Percentiles rank a stretch among this genome's conserved stretches.
These are phyloP conservation scores for Drosophila paulistorum DNA, from an alignment of 1,140 invertebrate genomes.

Conservation along the genomic window DNA sequence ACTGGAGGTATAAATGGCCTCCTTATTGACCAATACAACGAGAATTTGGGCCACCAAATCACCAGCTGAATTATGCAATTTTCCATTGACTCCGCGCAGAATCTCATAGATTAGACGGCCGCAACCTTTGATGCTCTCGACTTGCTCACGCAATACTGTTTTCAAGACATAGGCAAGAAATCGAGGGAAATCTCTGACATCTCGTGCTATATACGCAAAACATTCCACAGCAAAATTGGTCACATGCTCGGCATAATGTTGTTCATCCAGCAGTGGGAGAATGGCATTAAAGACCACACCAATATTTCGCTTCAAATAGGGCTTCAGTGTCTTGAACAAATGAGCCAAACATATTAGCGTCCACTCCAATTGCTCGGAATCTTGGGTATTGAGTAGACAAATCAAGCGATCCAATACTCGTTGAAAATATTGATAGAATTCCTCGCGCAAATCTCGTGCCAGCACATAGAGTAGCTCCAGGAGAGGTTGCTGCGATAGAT, in stretches of 20 bases:
- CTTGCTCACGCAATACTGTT: constrained; percentile 86
- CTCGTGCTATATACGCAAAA: constrained; percentile 95
- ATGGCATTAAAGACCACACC: constrained; percentile 89
- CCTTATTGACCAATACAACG: constrained; percentile 83
- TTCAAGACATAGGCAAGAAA: constrained; percentile 89
- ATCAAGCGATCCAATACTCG: constrained; percentile 88
- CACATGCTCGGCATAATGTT: constrained; percentile 90
- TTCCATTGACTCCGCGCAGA: constrained; percentile 89
- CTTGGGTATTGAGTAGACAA: constrained; percentile 89
- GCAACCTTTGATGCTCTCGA: constrained; percentile 89
- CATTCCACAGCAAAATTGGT: constrained; percentile 96
- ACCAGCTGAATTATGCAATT: constrained; percentile 92
- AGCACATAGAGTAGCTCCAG: constrained; percentile 94
- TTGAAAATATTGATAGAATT: constrained; percentile 93
- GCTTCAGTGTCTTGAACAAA: constrained; percentile 94
- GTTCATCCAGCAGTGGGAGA: constrained; percentile 89
- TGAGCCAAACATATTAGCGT: constrained; percentile 92
- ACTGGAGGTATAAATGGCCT: constrained; percentile 84
- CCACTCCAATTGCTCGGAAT: constrained; percentile 92
- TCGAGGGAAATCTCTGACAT: constrained; percentile 91
- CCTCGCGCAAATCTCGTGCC: constrained; percentile 92
- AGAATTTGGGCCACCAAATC: constrained; percentile 87
- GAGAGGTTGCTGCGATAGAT: constrained; percentile 89
- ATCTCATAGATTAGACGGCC: constrained; percentile 94
- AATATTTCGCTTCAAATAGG: constrained; percentile 91